Evolutionary conservation across 2,797 vertebrate species (phyloP).

Genomic region (Garrulus glandarius): DNA sequence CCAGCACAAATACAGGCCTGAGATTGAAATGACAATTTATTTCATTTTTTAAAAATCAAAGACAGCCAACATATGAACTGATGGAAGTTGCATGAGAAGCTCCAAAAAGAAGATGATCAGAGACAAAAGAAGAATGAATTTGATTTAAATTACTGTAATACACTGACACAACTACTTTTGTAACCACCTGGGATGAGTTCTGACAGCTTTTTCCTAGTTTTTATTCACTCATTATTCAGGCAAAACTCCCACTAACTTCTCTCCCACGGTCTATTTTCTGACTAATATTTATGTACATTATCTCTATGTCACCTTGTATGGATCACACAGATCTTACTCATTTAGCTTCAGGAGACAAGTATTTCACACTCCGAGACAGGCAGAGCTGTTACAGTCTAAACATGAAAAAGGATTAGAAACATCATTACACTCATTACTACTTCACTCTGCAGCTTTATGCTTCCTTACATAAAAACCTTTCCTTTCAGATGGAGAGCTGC

Average conservation of each 20-base stretch:
- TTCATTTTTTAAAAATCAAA: not conserved
- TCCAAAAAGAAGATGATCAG: not conserved
- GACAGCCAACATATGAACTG: not conserved
- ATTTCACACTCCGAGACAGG: not conserved
- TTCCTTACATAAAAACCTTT: not conserved
- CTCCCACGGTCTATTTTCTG: not conserved
- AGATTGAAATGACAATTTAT: not conserved
- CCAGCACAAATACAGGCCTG: not conserved
- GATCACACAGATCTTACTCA: constrained; percentile 6
- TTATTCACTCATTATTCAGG: not conserved
- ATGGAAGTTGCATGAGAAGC: not conserved
- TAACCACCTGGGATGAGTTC: not conserved
- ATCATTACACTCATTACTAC: not conserved
- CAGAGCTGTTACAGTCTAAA: not conserved
- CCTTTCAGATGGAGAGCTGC: not conserved
- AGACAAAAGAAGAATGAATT: not conserved
- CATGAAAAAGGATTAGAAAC: not conserved
- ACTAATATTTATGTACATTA: not conserved
- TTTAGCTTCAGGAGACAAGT: constrained; percentile 9
- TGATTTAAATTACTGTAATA: not conserved
- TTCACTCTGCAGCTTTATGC: not conserved
- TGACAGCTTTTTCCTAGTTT: not conserved
- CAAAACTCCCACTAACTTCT: constrained; percentile 19
- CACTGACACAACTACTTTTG: not conserved
- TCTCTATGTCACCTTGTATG: not conserved